Percentiles rank a stretch among this genome's conserved stretches.
Conservation (phyloP, 1,140 invertebrate species). For the Lepidostoma basale region DNA sequence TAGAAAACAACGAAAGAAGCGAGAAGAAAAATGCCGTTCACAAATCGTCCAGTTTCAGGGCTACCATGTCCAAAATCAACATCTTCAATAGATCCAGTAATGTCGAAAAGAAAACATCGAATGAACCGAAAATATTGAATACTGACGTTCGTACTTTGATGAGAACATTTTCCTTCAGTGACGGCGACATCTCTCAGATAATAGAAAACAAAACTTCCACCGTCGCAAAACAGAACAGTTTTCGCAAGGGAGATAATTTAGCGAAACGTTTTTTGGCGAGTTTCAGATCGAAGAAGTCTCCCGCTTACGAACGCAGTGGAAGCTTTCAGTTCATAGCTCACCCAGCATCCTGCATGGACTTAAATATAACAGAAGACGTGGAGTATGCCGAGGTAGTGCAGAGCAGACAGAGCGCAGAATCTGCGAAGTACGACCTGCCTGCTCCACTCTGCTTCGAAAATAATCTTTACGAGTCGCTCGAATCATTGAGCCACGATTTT, state of each 20-base stretch:
- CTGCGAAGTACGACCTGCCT: neutral
- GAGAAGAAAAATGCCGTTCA: neutral
- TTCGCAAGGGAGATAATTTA: neutral
- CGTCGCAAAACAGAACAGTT: neutral
- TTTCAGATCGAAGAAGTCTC: neutral
- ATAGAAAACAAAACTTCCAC: neutral
- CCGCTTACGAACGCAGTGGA: neutral
- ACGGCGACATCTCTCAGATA: neutral
- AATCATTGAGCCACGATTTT: neutral
- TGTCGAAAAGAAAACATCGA: neutral
- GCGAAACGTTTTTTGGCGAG: neutral
- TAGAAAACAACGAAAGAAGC: neutral
- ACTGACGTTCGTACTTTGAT: neutral
- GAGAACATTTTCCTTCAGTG: neutral
- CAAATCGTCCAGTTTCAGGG: slow-evolving; percentile 27
- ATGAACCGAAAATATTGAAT: slow-evolving; percentile 4
- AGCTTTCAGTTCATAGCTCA: slow-evolving; percentile 3
- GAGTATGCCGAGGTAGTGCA: neutral
- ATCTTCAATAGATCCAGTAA: neutral
- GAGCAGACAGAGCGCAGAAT: neutral
- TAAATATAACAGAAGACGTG: neutral
- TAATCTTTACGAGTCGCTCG: neutral
- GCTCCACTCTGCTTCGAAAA: slow-evolving; percentile 1
- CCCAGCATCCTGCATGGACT: neutral
- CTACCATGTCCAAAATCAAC: slow-evolving; percentile 20